Conservation (phyloP, 2,797 vertebrate species). For the Acrocephalus scirpaceus region DNA sequence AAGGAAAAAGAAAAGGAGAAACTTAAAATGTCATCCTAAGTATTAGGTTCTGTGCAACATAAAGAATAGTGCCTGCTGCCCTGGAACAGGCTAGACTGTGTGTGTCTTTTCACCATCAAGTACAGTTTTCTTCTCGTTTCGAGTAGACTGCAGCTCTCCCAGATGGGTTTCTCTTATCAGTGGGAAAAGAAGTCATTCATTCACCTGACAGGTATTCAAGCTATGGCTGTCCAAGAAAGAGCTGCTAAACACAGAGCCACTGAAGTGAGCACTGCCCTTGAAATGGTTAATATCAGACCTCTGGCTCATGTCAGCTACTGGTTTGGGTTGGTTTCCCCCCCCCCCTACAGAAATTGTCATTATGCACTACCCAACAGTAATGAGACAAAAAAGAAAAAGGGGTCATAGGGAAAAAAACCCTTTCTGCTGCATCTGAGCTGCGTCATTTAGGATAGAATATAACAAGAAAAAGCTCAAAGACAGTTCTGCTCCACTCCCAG, state of each 20-base stretch:
- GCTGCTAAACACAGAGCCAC: neutral
- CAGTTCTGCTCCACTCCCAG: neutral
- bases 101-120: neutral
- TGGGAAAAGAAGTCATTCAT: neutral
- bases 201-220: neutral
- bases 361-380: neutral
- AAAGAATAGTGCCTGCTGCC: neutral
- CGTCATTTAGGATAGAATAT: neutral
- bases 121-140: neutral
- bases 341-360: neutral
- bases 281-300: slow-evolving; percentile 38
- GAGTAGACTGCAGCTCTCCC: neutral
- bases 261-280: neutral
- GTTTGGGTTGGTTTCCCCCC: neutral
- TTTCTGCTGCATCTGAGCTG: neutral
- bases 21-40: neutral
- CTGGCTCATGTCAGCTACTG: neutral
- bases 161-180: neutral
- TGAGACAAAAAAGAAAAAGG: neutral
- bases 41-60: neutral
- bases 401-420: neutral
- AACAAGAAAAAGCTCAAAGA: neutral
- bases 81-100: neutral
- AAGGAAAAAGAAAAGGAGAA: neutral
- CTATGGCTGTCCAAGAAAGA: neutral